These are phyloP conservation scores for Drosophila equinoxialis DNA, from an alignment of 1,140 invertebrate genomes.

Conservation along the genomic window DNA sequence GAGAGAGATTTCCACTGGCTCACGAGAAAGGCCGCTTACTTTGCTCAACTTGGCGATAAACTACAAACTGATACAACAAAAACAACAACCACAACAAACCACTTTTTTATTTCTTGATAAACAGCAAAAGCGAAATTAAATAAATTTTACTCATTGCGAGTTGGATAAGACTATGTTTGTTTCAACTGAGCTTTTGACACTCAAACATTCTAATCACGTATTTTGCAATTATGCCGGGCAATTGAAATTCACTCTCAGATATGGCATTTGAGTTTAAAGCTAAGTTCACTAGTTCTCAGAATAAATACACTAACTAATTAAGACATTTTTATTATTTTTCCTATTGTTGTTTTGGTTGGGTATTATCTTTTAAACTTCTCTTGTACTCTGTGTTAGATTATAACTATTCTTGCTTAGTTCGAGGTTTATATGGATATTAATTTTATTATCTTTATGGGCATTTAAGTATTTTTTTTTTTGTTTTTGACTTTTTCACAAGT, in stretches of 20 bases:
- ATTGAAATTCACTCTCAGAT: conserved; percentile 22
- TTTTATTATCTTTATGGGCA: no score
- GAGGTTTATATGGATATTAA: no score
- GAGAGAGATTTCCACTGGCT: conserved; percentile 7
- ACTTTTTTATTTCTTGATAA: conserved; percentile 33
- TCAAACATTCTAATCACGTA: conserved; percentile 61
- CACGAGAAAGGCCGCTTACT: conserved; percentile 43
- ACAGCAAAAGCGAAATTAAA: not conserved
- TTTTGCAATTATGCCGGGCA: conserved; percentile 15
- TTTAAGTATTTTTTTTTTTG: no score
- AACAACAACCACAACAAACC: conserved; percentile 15
- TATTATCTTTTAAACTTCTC: no score
- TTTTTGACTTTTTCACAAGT: no score
- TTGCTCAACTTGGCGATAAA: conserved; percentile 61
- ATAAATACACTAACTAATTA: not conserved
- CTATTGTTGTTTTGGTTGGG: not conserved
- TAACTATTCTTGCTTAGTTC: no score
- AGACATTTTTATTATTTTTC: not conserved
- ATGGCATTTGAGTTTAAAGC: conserved; percentile 22
- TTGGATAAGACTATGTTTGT: conserved; percentile 51
- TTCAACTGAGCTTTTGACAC: not conserved
- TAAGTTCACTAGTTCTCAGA: not conserved
- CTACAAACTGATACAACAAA: conserved; percentile 25
- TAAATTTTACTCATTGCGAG: conserved; percentile 37
- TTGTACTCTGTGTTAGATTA: no score